Base-by-base conservation (phyloP, 2,888 invertebrate genomes). In the Parnassius smintheus region DNA sequence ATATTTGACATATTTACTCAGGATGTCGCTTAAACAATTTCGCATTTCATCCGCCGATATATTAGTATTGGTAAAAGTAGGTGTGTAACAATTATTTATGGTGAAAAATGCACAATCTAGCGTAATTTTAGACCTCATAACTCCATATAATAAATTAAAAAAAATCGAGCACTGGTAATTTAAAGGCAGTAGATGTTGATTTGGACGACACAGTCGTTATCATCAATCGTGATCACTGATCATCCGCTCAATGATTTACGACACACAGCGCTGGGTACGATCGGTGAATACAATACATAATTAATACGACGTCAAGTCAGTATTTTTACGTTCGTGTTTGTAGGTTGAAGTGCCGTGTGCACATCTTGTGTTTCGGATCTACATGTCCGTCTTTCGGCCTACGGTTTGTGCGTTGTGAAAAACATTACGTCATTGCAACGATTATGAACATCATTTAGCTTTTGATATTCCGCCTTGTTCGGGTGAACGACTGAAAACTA, bases 301-400 rank as follows among this genome's bases (percentile, higher is more conserved):
- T 80, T 77, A 81, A 81, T 78, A 78, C 72, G 81, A 78, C 77
- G 77, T 77, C 77, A 79, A 77, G 76, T 79, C 82, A 77, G 76
- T 75, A 75, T 82, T 85, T 83, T 85, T 85, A 86, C 81, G 83
- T 82, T 81, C 81, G 78, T 85, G 79, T 84, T 56, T 61, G 85
- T 88, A 84, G 88, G 85, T 83, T 86, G 84, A 70, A 80, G 90
- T 87, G 88, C 88, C 89, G 90, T 91, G 90, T 80, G 90, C 89
- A 89, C 76, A 82, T 79, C 78, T 81, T 75, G 76, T 77, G 78
- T 78, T 75, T 79, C 78, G 78, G 77, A 77, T 74, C 78, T 78
- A 79, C 78, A 85, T 82, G 83, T 88, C 85, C 88, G 86, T 83
- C 82, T 85, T 80, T 83, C 83, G 70, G 80, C 86, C 86, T 85